Evolutionary conservation across 2,888 invertebrate species (phyloP).

Genomic region (Cactoblastis cactorum): DNA sequence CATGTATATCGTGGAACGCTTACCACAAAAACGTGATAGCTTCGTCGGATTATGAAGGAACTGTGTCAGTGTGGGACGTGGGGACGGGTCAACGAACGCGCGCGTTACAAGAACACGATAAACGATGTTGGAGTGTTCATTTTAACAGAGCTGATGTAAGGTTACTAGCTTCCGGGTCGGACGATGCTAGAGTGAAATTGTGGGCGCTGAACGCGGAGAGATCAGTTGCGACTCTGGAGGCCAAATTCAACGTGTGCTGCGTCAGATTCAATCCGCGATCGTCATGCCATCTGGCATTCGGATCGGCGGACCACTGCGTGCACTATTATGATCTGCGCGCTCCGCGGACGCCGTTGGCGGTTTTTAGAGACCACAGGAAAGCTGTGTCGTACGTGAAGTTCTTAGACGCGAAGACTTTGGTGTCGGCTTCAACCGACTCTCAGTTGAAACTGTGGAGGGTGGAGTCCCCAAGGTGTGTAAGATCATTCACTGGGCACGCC

Average conservation of each 20-base stretch:
- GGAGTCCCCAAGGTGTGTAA: constrained; percentile 85
- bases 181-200: constrained; percentile 94
- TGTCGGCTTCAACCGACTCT: constrained; percentile 95
- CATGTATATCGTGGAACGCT: constrained; percentile 96
- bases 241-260: constrained; percentile 97
- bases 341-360: constrained; percentile 87
- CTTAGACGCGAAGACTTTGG: constrained; percentile 89
- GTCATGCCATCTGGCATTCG: constrained; percentile 94
- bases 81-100: constrained; percentile 31
- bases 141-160: constrained; percentile 95
- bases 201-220: constrained; percentile 94
- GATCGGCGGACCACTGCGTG: constrained; percentile 98
- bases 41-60: constrained; percentile 96
- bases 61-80: constrained; percentile 96
- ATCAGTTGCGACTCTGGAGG: constrained; percentile 90
- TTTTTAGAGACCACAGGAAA: constrained; percentile 94
- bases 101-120: constrained; percentile 88
- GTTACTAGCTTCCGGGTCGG: constrained; percentile 93
- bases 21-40: constrained; percentile 91
- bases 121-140: constrained; percentile 97
- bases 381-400: constrained; percentile 97
- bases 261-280: constrained; percentile 85
- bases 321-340: constrained; percentile 96
- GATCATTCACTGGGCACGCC: constrained; percentile 93
- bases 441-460: constrained; percentile 95